Base-by-base conservation (phyloP, 2,888 invertebrate species). In the Eilema sororculum region DNA sequence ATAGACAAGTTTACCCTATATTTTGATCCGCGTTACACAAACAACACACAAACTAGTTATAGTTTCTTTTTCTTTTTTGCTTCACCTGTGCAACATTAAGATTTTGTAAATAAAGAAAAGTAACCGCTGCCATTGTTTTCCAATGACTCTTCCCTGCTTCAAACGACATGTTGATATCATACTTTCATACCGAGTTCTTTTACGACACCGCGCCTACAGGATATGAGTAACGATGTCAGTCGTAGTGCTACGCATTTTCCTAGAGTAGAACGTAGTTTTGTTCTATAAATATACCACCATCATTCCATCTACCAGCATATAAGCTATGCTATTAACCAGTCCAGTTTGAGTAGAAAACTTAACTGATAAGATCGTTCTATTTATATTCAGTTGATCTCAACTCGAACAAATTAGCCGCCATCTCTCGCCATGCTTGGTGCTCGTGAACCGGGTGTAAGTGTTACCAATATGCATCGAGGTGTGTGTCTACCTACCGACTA, bases 381-480 rank as follows among this genome's bases (percentile, higher is more conserved):
- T 89, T 89, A 87, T 84, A 81, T 84, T 81, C 68, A 87, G 82
- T 86, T 81, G 86, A 86, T 89, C 84, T 88, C 81, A 82, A 83
- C 75, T 79, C 57, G 75, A 74, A 81, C 80, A 81, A 80, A 85
- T 82, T 82, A 79, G 73, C 72, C 56, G 68, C 73, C 71, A 78
- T 60, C 13, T 20, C 41, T 33, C 22, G 60, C 46, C 33, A 30
- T 75, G 78, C 8, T 30, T 9, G 24, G 16, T 41, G 25, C 75
- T 76, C 78, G 72, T 79, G 85, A 86, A 88, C 87, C 84, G 83
- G 74, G 78, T 87, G 87, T 89, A 87, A 86, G 78, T 86, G 87
- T 88, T 86, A 87, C 89, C 84, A 84, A 90, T 89, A 88, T 87
- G 85, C 87, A 87, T 80, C 85, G 86, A 87, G 84, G 88, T 90